phyloP scores from a whole-genome alignment of 2,888 invertebrate genomes.

The Protula sp. region DNA sequence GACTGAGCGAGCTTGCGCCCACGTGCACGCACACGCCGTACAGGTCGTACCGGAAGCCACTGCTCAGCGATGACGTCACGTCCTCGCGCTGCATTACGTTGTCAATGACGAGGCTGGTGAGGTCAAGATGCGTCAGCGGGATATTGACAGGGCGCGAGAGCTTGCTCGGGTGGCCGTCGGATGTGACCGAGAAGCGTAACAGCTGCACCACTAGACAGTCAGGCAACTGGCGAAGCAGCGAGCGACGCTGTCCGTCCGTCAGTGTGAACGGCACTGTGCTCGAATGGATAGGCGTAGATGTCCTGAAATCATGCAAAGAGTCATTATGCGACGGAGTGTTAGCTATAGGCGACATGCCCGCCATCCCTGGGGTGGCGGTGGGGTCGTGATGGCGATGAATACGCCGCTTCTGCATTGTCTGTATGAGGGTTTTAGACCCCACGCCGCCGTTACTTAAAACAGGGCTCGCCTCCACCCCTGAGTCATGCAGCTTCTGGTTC shows the following conservation, averaged over 20 bases:
- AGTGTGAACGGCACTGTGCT: background rate
- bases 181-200: constrained; percentile 42
- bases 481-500: too few relatives aligned
- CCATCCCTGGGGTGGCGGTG: background rate
- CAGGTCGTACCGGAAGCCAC: constrained; percentile 34
- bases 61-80: background rate
- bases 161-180: constrained; percentile 30
- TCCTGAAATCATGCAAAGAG: constrained; percentile 39
- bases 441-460: background rate
- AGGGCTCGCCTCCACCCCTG: background rate
- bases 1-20: constrained; percentile 39
- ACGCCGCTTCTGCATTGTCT: too few relatives aligned
- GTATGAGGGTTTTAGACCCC: too few relatives aligned
- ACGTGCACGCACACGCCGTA: constrained; percentile 46
- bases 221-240: constrained; percentile 44
- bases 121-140: constrained; percentile 37
- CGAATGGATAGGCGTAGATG: constrained; percentile 40
- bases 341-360: constrained; percentile 33
- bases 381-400: background rate
- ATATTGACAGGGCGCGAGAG: constrained; percentile 40
- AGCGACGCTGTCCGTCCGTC: constrained; percentile 37
- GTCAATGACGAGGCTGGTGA: constrained; percentile 41
- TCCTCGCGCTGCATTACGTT: constrained; percentile 37
- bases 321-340: constrained; percentile 29
- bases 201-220: constrained; percentile 49